These are phyloP conservation scores for Glaucopsyche alexis DNA, from an alignment of 2,888 invertebrate genomes.

Conservation along the genomic window DNA sequence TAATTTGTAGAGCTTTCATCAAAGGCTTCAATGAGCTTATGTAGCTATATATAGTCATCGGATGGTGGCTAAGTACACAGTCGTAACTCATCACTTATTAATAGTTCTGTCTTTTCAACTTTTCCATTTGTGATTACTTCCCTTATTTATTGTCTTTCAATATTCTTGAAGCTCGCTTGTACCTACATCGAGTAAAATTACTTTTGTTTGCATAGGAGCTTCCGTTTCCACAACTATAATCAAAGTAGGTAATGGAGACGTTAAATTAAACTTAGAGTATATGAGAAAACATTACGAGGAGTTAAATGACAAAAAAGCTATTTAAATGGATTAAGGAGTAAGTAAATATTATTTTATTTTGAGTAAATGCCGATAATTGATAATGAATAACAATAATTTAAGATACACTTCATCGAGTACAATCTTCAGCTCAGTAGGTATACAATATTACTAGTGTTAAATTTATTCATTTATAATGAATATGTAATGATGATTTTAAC, in stretches of 20 bases:
- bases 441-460: background rate
- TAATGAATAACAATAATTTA: background rate
- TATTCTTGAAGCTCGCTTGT: constrained; percentile 1
- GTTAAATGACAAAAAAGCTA: background rate
- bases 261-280: constrained; percentile 1
- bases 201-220: constrained; percentile 15
- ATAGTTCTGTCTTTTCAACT: constrained; percentile 3
- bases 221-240: constrained; percentile 19
- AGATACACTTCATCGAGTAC: background rate
- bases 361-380: background rate
- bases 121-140: background rate
- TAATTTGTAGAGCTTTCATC: constrained; percentile 12
- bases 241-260: constrained; percentile 13
- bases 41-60: background rate
- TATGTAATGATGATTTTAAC: constrained; percentile 17
- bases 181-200: background rate
- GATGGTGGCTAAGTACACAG: background rate
- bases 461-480: background rate
- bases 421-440: background rate
- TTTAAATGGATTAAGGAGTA: background rate
- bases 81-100: constrained; percentile 11
- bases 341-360: background rate
- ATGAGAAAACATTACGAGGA: background rate
- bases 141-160: background rate
- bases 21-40: background rate